Conservation (phyloP, 2,888 invertebrate species). For the Teleiodes luculella region DNA sequence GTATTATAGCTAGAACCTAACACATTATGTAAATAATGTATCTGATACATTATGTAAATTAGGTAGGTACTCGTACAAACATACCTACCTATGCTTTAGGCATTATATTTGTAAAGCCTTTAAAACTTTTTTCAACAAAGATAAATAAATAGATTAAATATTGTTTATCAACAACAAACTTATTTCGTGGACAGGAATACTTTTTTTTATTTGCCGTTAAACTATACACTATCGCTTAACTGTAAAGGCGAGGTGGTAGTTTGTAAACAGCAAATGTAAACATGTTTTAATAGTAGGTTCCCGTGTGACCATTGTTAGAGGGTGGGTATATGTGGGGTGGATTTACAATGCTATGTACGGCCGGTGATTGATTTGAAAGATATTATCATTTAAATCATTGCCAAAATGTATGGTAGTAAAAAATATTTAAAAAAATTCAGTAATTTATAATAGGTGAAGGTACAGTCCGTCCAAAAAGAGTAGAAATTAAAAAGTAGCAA, state of each 20-base stretch:
- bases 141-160: too few species aligned
- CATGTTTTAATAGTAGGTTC: background rate
- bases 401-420: background rate
- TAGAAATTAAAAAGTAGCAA: too few species aligned
- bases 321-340: conserved; percentile 1
- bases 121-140: too few species aligned
- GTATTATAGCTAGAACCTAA: too few species aligned
- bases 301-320: conserved; percentile 6
- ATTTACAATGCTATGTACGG: background rate
- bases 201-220: background rate
- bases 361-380: background rate
- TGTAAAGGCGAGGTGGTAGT: background rate
- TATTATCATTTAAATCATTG: conserved; percentile 8
- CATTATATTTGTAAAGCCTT: too few species aligned
- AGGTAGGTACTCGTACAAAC: too few species aligned
- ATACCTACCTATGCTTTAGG: too few species aligned
- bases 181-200: background rate
- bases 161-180: background rate
- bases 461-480: too few species aligned
- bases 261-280: background rate
- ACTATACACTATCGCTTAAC: background rate
- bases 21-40: too few species aligned
- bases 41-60: too few species aligned
- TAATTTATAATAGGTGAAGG: background rate
- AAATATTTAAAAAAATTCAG: background rate